Base-by-base conservation (phyloP, 1,140 invertebrate species). In the Plutomurus gul region DNA sequence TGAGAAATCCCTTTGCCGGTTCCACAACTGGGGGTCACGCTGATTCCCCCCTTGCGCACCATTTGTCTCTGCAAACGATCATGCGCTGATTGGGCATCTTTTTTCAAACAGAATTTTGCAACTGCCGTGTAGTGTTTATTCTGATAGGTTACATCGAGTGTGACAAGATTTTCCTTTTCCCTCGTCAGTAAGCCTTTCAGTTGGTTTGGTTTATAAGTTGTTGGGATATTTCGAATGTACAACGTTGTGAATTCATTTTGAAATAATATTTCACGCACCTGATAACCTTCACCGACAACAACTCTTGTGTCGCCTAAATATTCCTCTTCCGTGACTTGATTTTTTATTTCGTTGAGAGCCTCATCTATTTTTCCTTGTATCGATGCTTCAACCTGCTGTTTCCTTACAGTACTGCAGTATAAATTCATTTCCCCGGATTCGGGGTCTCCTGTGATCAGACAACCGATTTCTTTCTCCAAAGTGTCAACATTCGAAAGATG, bases 221-320 rank as follows among this genome's bases (percentile, higher is more conserved):
- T 56, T 3, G 75, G 49, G 7, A 76, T n/a, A 11, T 76, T 76
- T 22, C 40, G 33, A 51, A 78, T 33, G 6, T 46, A 72, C 16
- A 78, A n/a, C 0, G 60, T 78, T 3, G 43, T 25, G 18, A 47
- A 78, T 16, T 78, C 76, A 11, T 46, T 20, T 0, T 33, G 39
- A 33, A 78, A 78, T 4, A 78, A 43, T 5, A 71, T 20, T 2
- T 78, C 76, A 0, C 16, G 40, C 7, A 78, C 22, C 37, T 78
- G 4, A 20, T 27, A 78, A 3, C 76, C 76, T 72, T 46, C 8
- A 6, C 76, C 76, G 25, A 78, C 16, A 2, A 78, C 20, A 1
- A 78, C 18, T 11, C 76, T 22, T n/a, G 56, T 71, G 36, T 60
- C 60, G 3, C 39, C 49, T 13, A 76, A 60, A 8, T 76, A 37